A percentile compares a stretch with the other conserved stretches of the same genome.
These are phyloP conservation scores for Neodon shergylaensis DNA, from an alignment of 2,113 vertebrate species.

Conservation along the genomic window DNA sequence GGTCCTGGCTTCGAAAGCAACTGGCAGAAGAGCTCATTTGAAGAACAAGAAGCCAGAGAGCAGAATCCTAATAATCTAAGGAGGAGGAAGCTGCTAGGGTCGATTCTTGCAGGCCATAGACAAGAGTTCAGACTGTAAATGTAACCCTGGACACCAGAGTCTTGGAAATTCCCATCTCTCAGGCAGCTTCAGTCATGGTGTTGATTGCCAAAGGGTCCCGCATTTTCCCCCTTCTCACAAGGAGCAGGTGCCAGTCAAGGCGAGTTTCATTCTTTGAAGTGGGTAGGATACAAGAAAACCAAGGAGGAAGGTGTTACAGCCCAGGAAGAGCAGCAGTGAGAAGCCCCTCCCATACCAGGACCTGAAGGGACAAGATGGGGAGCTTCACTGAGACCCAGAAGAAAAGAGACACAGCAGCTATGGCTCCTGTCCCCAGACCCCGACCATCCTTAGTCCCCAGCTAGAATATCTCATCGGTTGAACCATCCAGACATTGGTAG, in stretches of 20 bases:
- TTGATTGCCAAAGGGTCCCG: not conserved
- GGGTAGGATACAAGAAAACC: not conserved
- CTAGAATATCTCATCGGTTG: not conserved
- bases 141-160: not conserved
- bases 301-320: too few species aligned
- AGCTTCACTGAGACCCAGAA: not conserved
- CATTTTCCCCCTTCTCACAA: not conserved
- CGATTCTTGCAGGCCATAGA: too few species aligned
- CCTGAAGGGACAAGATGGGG: not conserved
- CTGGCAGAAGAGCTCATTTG: not conserved
- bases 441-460: not conserved
- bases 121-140: not conserved
- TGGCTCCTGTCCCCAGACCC: not conserved
- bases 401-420: not conserved
- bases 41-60: not conserved
- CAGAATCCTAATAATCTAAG: not conserved
- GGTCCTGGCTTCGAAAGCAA: not conserved
- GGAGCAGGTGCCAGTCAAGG: not conserved
- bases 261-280: not conserved
- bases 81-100: too few species aligned
- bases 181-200: not conserved
- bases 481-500: not conserved
- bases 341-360: too few species aligned
- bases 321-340: not conserved
- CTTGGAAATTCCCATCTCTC: not conserved